Conservation (phyloP, 2,797 vertebrate species). For the Xyrichtys novacula region DNA sequence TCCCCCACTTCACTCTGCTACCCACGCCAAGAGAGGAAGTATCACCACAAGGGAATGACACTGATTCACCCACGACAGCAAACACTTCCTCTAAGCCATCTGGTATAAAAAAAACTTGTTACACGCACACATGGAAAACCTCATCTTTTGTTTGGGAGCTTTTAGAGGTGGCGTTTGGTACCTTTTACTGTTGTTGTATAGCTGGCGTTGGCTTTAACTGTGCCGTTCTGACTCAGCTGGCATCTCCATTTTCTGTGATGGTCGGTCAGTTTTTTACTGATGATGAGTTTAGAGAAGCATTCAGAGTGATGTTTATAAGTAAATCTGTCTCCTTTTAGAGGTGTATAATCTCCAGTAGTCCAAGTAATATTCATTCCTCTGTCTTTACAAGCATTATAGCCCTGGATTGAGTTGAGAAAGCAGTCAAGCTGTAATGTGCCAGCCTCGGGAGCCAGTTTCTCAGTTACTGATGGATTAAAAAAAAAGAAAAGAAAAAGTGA, state of each 20-base stretch:
- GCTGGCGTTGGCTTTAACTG: slow-evolving; percentile 33
- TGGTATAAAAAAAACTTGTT: slow-evolving; percentile 45
- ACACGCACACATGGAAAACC: not conserved
- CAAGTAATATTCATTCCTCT: slow-evolving; percentile 52
- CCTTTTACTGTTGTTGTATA: slow-evolving; percentile 57
- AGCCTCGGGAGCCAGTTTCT: fast-evolving
- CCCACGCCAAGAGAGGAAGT: slow-evolving; percentile 47
- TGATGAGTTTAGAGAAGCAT: slow-evolving; percentile 64
- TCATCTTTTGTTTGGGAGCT: not conserved
- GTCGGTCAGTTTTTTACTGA: slow-evolving; percentile 60
- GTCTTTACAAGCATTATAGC: slow-evolving; percentile 1
- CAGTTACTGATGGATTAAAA: slow-evolving; percentile 47
- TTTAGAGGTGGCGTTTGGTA: not conserved
- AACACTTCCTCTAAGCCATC: slow-evolving; percentile 78
- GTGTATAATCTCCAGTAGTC: slow-evolving; percentile 48
- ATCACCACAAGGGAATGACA: slow-evolving; percentile 62
- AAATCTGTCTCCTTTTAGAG: slow-evolving; percentile 61
- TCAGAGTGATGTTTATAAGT: fast-evolving
- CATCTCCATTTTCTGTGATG: slow-evolving; percentile 75
- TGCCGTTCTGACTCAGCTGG: slow-evolving; percentile 44
- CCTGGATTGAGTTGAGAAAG: slow-evolving; percentile 41
- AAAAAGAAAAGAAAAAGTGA: not conserved
- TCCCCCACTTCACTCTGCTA: slow-evolving; percentile 19
- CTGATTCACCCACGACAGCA: slow-evolving; percentile 62
- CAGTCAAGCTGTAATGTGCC: slow-evolving; percentile 58